These are phyloP conservation scores for Aromia moschata DNA, from an alignment of 2,888 invertebrate species.

Conservation along the genomic window DNA sequence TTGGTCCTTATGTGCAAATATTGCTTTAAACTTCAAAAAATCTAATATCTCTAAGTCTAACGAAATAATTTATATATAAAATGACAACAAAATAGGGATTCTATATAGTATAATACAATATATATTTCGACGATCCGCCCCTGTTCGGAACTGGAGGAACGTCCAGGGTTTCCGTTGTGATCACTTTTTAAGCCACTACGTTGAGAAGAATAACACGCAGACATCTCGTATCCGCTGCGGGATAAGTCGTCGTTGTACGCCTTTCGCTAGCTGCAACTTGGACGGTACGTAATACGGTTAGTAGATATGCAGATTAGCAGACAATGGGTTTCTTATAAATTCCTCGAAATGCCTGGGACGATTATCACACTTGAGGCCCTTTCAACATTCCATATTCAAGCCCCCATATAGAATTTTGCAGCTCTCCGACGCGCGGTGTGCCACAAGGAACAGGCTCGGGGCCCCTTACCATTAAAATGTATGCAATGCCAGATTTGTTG, in stretches of 20 bases:
- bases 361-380: neutral
- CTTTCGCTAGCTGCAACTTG: constrained; percentile 47
- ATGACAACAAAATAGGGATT: constrained; percentile 55
- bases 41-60: constrained; percentile 42
- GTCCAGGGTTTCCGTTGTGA: constrained; percentile 40
- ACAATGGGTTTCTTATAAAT: constrained; percentile 13
- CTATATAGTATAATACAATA: constrained; percentile 49
- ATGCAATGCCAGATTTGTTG: neutral
- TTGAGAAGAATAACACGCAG: constrained; percentile 38
- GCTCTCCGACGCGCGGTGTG: too few relatives aligned
- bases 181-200: constrained; percentile 54
- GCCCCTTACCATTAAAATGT: neutral
- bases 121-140: constrained; percentile 46
- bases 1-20: constrained; percentile 57
- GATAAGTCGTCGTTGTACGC: constrained; percentile 34
- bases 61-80: constrained; percentile 49
- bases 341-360: constrained; percentile 6
- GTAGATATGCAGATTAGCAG: constrained; percentile 39
- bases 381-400: too few relatives aligned
- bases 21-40: constrained; percentile 52
- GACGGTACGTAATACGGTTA: constrained; percentile 50
- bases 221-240: constrained; percentile 23
- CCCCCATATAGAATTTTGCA: too few relatives aligned
- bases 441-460: constrained; percentile 6
- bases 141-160: constrained; percentile 41